phyloP scores from a whole-genome alignment of 2,888 invertebrate genomes.

The Lagria hirta region DNA sequence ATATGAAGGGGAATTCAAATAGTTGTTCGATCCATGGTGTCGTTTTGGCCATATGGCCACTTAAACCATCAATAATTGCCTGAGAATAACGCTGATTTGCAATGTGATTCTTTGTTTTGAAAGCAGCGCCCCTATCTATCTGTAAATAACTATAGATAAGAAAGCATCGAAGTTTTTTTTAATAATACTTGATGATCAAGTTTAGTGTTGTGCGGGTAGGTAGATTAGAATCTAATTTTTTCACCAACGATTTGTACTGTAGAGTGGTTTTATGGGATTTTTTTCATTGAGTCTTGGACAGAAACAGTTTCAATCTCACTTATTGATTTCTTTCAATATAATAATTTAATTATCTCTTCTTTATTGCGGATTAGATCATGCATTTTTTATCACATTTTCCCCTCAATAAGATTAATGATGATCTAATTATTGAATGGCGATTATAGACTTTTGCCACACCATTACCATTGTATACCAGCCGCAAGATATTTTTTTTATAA shows the following conservation, averaged over 20 bases:
- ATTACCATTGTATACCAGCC: too few species aligned
- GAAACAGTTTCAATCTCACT: too few species aligned
- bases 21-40: constrained; percentile 10
- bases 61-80: constrained; percentile 16
- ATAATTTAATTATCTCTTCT: too few species aligned
- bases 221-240: constrained; percentile 8
- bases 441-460: too few species aligned
- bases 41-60: constrained; percentile 21
- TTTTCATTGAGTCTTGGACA: too few species aligned
- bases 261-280: too few species aligned
- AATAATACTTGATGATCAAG: constrained; percentile 20
- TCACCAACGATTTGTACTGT: background rate
- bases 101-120: constrained; percentile 14
- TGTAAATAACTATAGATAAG: constrained; percentile 15
- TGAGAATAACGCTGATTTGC: constrained; percentile 22
- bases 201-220: constrained; percentile 18
- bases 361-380: too few species aligned
- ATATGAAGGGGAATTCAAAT: constrained; percentile 20
- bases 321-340: too few species aligned
- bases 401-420: too few species aligned
- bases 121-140: constrained; percentile 22
- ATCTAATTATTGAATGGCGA: too few species aligned
- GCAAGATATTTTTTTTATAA: too few species aligned
- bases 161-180: constrained; percentile 11
- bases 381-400: too few species aligned